Evolutionary conservation across 2,888 invertebrate species (phyloP).

Genomic region (Mesochorus sp.): DNA sequence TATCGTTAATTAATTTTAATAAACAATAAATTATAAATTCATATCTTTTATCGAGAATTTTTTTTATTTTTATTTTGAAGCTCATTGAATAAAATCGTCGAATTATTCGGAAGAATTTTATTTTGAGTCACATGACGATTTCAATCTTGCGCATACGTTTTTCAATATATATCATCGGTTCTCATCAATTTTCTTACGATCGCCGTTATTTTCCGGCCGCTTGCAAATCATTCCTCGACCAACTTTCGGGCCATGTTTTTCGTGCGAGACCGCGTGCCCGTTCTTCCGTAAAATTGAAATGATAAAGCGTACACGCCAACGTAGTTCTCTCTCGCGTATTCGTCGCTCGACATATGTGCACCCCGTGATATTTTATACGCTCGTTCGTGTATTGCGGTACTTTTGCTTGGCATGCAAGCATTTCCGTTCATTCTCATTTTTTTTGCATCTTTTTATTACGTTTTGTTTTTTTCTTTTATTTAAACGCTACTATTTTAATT

Average conservation of each 20-base stretch:
- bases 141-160: neutral
- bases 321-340: conserved; percentile 27
- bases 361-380: conserved; percentile 3
- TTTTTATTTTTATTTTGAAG: neutral
- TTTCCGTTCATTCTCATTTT: neutral
- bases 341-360: conserved; percentile 27
- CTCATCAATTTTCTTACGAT: too few relatives aligned
- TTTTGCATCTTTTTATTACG: neutral
- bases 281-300: conserved; percentile 80
- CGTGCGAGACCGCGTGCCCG: conserved; percentile 61
- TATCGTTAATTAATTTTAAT: too few relatives aligned
- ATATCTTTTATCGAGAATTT: too few relatives aligned
- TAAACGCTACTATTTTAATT: neutral
- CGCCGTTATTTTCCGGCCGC: conserved; percentile 29
- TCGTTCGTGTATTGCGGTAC: conserved; percentile 10
- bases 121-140: too few relatives aligned
- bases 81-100: neutral
- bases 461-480: neutral
- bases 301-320: conserved; percentile 73
- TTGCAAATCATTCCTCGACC: conserved; percentile 78
- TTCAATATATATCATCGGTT: too few relatives aligned
- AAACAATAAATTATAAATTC: too few relatives aligned
- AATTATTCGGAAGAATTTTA: too few relatives aligned
- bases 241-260: conserved; percentile 73
- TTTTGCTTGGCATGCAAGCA: conserved; percentile 23